Evolutionary conservation across 2,888 invertebrate species (phyloP).

Genomic region (Campoplex capitator): DNA sequence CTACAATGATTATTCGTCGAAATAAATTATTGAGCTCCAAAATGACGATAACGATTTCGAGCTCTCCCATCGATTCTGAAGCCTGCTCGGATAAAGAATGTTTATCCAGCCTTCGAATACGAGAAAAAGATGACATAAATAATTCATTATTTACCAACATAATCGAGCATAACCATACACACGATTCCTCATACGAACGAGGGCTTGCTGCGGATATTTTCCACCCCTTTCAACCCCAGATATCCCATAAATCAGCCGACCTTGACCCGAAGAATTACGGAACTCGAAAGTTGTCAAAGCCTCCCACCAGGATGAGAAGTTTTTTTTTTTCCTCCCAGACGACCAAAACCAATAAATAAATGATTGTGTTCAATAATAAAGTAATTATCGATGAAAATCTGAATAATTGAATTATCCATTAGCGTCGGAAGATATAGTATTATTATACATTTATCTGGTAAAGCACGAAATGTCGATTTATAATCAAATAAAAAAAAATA

Average conservation of each 20-base stretch:
- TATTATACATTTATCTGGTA: not conserved
- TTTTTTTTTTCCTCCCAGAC: not conserved
- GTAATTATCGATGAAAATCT: not conserved
- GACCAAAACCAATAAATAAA: not conserved
- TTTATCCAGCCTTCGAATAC: not conserved
- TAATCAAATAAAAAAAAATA: not conserved
- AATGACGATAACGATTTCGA: not conserved
- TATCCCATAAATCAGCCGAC: constrained; percentile 34
- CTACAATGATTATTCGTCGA: not conserved
- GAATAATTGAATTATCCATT: not conserved
- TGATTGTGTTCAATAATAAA: constrained; percentile 11
- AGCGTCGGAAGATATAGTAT: not conserved
- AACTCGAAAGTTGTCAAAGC: constrained; percentile 1
- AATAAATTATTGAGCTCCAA: not conserved
- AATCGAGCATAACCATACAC: not conserved
- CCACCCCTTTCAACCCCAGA: constrained; percentile 6
- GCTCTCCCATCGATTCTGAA: not conserved
- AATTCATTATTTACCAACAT: not conserved
- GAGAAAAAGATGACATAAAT: not conserved
- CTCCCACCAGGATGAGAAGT: not conserved
- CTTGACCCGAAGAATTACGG: constrained; percentile 24
- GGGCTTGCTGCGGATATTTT: constrained; percentile 23
- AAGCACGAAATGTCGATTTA: not conserved
- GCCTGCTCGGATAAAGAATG: not conserved
- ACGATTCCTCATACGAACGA: not conserved